phyloP scores from a whole-genome alignment of 2,888 invertebrate genomes.

The Pterostichus niger region DNA sequence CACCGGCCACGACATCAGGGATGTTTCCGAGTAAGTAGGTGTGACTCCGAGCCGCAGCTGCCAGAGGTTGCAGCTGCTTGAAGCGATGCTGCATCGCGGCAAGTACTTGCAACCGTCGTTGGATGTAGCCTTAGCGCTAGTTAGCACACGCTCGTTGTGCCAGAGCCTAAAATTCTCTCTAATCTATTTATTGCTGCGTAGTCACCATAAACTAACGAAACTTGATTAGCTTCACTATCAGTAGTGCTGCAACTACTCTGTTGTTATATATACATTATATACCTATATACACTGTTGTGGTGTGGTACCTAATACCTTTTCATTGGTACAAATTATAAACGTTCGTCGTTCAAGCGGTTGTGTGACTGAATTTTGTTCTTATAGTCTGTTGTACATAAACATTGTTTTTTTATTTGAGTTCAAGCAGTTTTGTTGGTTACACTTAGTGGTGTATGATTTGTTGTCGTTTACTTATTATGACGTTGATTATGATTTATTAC shows the following conservation, averaged over 20 bases:
- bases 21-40: conserved; percentile 88
- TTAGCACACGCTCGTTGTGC: conserved; percentile 25
- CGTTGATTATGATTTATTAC: conserved; percentile 32
- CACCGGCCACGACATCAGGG: conserved; percentile 81
- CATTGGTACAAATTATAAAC: conserved; percentile 6
- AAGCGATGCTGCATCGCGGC: conserved; percentile 32
- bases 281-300: background rate
- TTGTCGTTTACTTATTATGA: conserved; percentile 45
- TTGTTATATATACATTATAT: no score
- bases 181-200: conserved; percentile 34
- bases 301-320: conserved; percentile 11
- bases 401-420: conserved; percentile 28
- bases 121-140: conserved; percentile 34
- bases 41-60: conserved; percentile 70
- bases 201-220: conserved; percentile 41
- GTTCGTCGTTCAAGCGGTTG: conserved; percentile 35
- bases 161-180: conserved; percentile 4
- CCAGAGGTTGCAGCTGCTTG: conserved; percentile 55
- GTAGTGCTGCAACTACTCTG: conserved; percentile 13
- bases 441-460: conserved; percentile 59
- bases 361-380: conserved; percentile 62
- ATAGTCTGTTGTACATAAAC: conserved; percentile 60
- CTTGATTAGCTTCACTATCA: conserved; percentile 29
- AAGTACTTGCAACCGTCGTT: conserved; percentile 46
- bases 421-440: conserved; percentile 55